Conservation (phyloP, 2,888 invertebrate genomes). For the Lasioglossum villosulum region DNA sequence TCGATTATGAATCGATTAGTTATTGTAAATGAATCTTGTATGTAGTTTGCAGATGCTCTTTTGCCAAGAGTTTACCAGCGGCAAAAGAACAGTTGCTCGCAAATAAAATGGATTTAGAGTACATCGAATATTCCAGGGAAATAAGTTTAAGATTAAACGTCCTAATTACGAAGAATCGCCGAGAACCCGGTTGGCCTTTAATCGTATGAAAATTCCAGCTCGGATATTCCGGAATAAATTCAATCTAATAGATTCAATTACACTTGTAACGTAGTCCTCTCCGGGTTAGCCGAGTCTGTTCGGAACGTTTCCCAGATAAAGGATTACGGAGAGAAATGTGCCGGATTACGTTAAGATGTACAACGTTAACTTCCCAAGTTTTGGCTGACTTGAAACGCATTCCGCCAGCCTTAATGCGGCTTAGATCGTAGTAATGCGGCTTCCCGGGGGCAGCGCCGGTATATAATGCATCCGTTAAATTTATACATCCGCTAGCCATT, state of each 20-base stretch:
- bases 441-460: neutral
- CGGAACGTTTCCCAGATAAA: constrained; percentile 35
- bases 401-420: constrained; percentile 51
- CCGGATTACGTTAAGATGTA: constrained; percentile 62
- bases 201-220: neutral
- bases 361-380: constrained; percentile 52
- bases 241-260: constrained; percentile 40
- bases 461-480: constrained; percentile 17
- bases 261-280: constrained; percentile 26
- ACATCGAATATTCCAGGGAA: neutral
- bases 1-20: neutral
- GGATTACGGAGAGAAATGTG: constrained; percentile 65
- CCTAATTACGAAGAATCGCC: neutral
- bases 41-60: neutral
- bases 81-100: neutral
- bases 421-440: constrained; percentile 60
- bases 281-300: constrained; percentile 17
- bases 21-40: neutral
- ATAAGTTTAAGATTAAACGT: neutral
- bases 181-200: neutral
- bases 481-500: neutral
- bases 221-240: neutral
- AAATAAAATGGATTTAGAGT: neutral
- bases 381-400: constrained; percentile 48
- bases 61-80: neutral